A percentile compares a stretch with the other conserved stretches of the same genome.
Evolutionary conservation across 2,113 vertebrate species (phyloP).

Genomic region (Jaculus jaculus): DNA sequence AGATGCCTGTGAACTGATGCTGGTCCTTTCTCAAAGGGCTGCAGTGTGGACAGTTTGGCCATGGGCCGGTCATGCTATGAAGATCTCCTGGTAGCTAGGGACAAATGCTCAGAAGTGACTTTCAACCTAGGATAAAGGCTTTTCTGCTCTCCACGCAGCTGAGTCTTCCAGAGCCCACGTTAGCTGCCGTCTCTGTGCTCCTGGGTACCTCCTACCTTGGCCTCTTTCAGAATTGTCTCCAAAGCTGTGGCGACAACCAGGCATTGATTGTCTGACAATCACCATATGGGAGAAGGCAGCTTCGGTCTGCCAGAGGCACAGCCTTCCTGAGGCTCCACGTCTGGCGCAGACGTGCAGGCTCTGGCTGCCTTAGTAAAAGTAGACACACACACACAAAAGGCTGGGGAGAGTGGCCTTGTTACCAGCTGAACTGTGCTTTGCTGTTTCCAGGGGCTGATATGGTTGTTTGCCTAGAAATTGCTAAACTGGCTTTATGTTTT

Average conservation of each 20-base stretch:
- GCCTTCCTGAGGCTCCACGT: neutral
- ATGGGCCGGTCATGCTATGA: neutral
- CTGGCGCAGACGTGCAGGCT: neutral
- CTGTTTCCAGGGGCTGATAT: neutral
- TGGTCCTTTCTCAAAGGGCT: neutral
- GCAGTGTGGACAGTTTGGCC: neutral
- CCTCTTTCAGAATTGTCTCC: neutral
- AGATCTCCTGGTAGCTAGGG: neutral
- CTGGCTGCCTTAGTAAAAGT: neutral
- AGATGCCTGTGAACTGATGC: neutral
- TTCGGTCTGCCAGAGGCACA: neutral
- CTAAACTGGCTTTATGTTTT: conserved; percentile 44
- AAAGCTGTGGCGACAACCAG: conserved; percentile 13
- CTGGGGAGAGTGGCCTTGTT: neutral
- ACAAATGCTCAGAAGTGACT: neutral
- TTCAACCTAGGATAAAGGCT: neutral
- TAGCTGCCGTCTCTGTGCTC: neutral
- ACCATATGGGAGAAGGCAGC: neutral
- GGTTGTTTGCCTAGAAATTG: conserved; percentile 49
- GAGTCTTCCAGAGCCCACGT: neutral
- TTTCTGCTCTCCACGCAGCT: neutral
- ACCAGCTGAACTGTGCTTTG: neutral
- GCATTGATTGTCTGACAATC: neutral
- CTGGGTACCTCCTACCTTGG: neutral
- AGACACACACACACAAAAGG: neutral